phyloP scores from a whole-genome alignment of 2,888 invertebrate genomes.

The Oxycera nigricornis region DNA sequence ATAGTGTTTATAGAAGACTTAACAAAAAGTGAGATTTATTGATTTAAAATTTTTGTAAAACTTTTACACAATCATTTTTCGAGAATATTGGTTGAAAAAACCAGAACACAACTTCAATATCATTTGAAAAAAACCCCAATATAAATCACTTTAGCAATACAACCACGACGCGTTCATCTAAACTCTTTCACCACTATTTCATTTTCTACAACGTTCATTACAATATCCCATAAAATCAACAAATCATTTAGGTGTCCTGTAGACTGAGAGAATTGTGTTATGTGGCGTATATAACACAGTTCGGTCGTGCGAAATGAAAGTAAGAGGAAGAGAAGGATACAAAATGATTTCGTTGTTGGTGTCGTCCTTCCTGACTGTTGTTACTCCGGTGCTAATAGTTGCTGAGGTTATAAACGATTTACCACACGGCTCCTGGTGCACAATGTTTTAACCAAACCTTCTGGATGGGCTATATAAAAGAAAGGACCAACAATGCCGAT shows the following conservation, averaged over 20 bases:
- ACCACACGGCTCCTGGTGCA: slow-evolving; percentile 8
- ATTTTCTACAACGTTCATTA: slow-evolving; percentile 29
- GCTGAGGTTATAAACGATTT: slow-evolving; percentile 29
- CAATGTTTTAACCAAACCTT: not conserved
- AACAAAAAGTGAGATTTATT: too few species aligned
- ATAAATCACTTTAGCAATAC: slow-evolving; percentile 21
- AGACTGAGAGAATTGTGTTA: not conserved
- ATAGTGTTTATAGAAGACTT: too few species aligned
- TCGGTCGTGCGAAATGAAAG: slow-evolving; percentile 7
- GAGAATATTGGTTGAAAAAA: too few species aligned
- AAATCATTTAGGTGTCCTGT: slow-evolving; percentile 32
- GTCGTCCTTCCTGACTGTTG: not conserved
- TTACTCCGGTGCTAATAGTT: slow-evolving; percentile 29
- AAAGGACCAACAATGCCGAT: not conserved
- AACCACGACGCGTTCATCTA: not conserved
- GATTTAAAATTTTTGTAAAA: too few species aligned
- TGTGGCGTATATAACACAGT: not conserved
- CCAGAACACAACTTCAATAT: too few species aligned
- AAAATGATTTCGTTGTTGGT: too few species aligned
- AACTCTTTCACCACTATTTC: slow-evolving; percentile 25
- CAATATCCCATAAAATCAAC: slow-evolving; percentile 32
- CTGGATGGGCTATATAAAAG: slow-evolving; percentile 5
- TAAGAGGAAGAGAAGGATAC: too few species aligned
- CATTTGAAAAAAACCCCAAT: not conserved
- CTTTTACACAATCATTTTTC: too few species aligned